phyloP scores from a whole-genome alignment of 2,113 vertebrate species.

The Notiomystis cincta region DNA sequence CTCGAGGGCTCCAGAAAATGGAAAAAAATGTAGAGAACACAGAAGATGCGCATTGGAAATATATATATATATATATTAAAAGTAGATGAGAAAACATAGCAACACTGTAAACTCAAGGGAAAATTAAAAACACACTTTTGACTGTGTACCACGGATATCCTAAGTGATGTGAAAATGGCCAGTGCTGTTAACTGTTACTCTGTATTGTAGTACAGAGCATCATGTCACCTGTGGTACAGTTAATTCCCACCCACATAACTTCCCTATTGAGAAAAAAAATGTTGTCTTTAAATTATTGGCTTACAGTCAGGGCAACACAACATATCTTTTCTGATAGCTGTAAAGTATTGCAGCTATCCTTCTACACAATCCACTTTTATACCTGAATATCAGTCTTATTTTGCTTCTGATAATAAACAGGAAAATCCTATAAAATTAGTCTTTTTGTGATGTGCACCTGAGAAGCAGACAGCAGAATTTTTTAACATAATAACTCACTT shows the following conservation, averaged over 20 bases:
- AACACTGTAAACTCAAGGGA: background rate
- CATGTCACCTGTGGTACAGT: background rate
- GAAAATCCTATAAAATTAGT: background rate
- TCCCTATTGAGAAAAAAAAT: background rate
- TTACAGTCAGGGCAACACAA: background rate
- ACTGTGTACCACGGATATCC: background rate
- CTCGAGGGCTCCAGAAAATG: background rate
- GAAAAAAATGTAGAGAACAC: background rate
- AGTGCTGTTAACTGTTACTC: background rate
- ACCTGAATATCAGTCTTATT: background rate
- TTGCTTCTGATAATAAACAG: background rate
- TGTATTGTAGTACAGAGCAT: background rate
- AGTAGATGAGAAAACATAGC: background rate
- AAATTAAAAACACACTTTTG: background rate
- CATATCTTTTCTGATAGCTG: background rate
- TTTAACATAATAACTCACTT: slow-evolving; percentile 20
- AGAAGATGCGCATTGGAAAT: background rate
- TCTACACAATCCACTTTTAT: background rate
- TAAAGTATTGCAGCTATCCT: background rate
- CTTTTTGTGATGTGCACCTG: background rate
- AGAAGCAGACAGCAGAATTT: slow-evolving; percentile 3
- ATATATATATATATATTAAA: background rate
- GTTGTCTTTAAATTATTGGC: background rate
- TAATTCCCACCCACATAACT: background rate
- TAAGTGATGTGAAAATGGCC: background rate